Evolutionary conservation across 2,113 vertebrate species (phyloP).

Genomic region (Corythaeola cristata): DNA sequence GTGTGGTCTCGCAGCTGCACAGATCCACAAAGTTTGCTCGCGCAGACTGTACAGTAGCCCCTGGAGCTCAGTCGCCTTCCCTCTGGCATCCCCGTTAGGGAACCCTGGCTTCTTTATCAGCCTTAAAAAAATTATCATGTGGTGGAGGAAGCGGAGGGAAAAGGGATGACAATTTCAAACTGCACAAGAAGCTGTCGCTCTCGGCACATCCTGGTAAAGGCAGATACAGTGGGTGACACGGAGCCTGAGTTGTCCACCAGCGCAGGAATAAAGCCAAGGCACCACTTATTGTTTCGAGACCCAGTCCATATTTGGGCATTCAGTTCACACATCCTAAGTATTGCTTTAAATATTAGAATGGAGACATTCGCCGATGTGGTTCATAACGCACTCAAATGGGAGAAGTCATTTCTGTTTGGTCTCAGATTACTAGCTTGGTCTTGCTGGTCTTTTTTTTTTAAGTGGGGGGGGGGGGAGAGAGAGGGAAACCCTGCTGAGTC

Average conservation of each 20-base stretch:
- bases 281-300: conserved; percentile 58
- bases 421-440: conserved; percentile 29
- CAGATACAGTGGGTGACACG: not conserved
- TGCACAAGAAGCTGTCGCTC: not conserved
- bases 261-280: conserved; percentile 45
- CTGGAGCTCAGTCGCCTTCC: not conserved
- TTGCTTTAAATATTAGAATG: conserved; percentile 63
- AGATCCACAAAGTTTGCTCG: not conserved
- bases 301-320: conserved; percentile 66
- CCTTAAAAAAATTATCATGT: not conserved
- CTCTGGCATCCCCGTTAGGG: not conserved
- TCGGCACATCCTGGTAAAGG: not conserved
- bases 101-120: not conserved
- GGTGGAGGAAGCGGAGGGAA: not conserved
- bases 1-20: not conserved
- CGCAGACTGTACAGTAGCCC: not conserved
- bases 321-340: conserved; percentile 59
- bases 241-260: conserved; percentile 47
- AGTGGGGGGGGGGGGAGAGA: not conserved
- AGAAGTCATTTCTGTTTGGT: conserved; percentile 5
- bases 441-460: not conserved
- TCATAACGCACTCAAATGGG: conserved; percentile 22
- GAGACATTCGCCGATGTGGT: conserved; percentile 27
- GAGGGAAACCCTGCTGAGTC: conserved; percentile 50
- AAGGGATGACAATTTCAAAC: not conserved